A percentile compares a stretch with the other conserved stretches of the same genome.
Evolutionary conservation across 2,888 invertebrate genomes (phyloP).

Genomic region (Notodonta ziczac): DNA sequence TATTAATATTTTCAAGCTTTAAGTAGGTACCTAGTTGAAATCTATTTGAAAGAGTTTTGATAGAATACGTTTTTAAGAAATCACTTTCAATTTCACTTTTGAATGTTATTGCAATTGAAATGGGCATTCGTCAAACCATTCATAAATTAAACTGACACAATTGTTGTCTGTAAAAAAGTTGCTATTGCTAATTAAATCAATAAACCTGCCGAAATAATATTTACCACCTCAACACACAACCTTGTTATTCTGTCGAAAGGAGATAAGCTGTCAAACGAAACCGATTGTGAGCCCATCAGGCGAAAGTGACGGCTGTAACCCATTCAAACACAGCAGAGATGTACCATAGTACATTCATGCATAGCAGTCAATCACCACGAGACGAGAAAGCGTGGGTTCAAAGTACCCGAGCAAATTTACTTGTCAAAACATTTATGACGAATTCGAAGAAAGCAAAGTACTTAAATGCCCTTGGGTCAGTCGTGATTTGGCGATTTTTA

Average conservation of each 20-base stretch:
- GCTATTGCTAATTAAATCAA: neutral
- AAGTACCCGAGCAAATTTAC: conserved; percentile 52
- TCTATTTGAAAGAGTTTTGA: neutral
- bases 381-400: conserved; percentile 42
- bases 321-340: conserved; percentile 23
- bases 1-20: neutral
- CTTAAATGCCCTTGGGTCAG: conserved; percentile 29
- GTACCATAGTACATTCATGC: conserved; percentile 21
- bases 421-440: conserved; percentile 59
- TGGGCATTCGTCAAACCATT: neutral
- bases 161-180: neutral
- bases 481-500: conserved; percentile 38
- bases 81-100: neutral
- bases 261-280: conserved; percentile 32
- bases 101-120: neutral
- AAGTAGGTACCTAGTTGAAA: neutral
- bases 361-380: conserved; percentile 44
- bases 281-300: conserved; percentile 40
- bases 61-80: neutral
- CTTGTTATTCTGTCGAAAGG: conserved; percentile 19
- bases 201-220: neutral
- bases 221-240: conserved; percentile 5
- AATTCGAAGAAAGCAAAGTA: conserved; percentile 51
- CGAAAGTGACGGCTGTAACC: conserved; percentile 46
- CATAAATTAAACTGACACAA: neutral